Evolutionary conservation across 2,113 vertebrate genomes (phyloP), one percentile per base, ranked within the genome.

Genomic region (Daphoenositta chrysoptera): DNA sequence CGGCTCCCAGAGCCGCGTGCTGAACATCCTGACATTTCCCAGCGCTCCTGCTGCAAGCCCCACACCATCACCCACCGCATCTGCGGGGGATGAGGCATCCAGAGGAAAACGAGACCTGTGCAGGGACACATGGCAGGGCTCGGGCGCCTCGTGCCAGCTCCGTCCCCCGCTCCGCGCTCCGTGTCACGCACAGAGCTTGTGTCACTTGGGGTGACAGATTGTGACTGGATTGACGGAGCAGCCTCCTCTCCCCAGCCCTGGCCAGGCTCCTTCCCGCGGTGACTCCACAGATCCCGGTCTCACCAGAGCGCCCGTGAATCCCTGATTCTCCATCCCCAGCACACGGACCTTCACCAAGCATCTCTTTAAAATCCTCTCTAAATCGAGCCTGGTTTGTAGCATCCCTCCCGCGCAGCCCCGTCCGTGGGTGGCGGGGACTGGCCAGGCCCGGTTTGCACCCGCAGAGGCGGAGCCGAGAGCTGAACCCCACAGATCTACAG

Each of bases 221-320:
- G 6, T 11, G 40, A 15, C 40, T 42, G 40, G 40, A 10, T 40
- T 40, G 40, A 13, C 40, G 15, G 3, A 45, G 64, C 53, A 65
- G 79, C 44, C 75, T 26, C 5, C 11, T 5, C 22, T 9, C 7
- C 3, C 0, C 4, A 6, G 17, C 40, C 14, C 28, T 14, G 54
- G 14, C 44, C 6, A 0, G 39, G 28, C 42, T 85, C 31, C 37
- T n/a, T 16, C n/a, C 80, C 2, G 0, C 17, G 8, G 5, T 1
- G 27, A 6, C 7, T 4, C 19, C 27, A 1, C 0, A 1, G 3
- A 8, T 3, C 37, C 35, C 31, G 2, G 11, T 11, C 42, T 28
- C 42, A 15, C 15, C 4, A 2, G 35, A 31, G 30, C 58, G 3
- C 0, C n/a, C 10, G 7, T 2, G 28, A 26, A 7, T 3, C 54